Base-by-base conservation (phyloP, 2,888 invertebrate species). In the Seira sanloemensis region DNA sequence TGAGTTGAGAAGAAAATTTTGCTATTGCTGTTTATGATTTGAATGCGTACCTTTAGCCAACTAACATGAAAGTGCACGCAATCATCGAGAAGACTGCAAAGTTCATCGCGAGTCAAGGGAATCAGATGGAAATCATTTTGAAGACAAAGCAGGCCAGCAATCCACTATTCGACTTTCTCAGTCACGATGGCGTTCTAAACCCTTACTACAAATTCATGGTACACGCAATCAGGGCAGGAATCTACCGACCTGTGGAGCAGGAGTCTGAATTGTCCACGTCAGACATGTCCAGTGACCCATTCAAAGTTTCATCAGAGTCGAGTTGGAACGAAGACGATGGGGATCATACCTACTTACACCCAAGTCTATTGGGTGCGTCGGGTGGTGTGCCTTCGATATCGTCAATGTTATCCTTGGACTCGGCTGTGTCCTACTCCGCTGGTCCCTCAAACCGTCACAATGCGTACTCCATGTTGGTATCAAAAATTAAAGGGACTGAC, bases 121-220 rank as follows among this genome's bases (percentile, higher is more conserved):
- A 95, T 5, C 99, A 99, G 92, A 98, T 99, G 98, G 99, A 99
- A 92, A 98, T 99, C 89, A 93, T 99, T 12, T 95, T 99, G 88
- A 99, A 99, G 92, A 97, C 98, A 1, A 99, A 99, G 92, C 99
- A 99, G 91, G 94, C 96, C 0, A 95, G 95, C 90, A 99, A 98
- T 92, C 93, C 95, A 0, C 97, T 98, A 92, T 99, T 99, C 92
- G 94, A 95, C 88, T 99, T 99, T 92, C 93, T 99, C 83, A 96
- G 96, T 82, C 96, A 96, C 90, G 97, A 96, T 87, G 94, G 97
- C 83, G 91, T 92, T 0, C 92, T 99, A 58, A 95, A 98, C 92
- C 94, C 95, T 0, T 99, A 98, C 92, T 99, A 99, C 91, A 95
- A 89, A 46, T 87, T 86, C 87, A 92, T 97, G 1, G 91, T 95